These are phyloP conservation scores for Pavo muticus DNA, from an alignment of 2,113 vertebrate species.

Conservation along the genomic window DNA sequence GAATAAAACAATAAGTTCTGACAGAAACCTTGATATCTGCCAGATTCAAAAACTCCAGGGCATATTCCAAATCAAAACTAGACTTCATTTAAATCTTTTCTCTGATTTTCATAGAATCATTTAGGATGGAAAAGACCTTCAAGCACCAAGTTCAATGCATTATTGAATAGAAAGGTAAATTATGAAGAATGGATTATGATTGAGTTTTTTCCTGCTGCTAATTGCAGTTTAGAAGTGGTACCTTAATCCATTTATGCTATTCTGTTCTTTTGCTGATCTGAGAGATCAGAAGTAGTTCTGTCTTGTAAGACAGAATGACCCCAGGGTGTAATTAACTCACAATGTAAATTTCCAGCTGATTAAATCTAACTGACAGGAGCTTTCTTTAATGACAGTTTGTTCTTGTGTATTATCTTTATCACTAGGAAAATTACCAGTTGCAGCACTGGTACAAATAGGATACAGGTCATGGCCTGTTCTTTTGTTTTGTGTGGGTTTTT, in stretches of 20 bases:
- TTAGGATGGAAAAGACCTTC: neutral
- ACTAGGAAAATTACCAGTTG: neutral
- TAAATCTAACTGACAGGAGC: neutral
- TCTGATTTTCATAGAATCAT: neutral
- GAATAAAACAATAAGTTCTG: neutral
- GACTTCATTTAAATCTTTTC: neutral
- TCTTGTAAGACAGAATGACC: neutral
- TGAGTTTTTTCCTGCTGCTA: conserved; percentile 12
- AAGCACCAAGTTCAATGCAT: neutral
- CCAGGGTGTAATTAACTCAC: conserved; percentile 15
- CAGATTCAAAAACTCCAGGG: neutral
- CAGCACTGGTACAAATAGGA: neutral
- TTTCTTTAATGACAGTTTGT: neutral
- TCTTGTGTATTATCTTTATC: neutral
- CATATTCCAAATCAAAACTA: neutral
- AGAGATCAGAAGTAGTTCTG: conserved; percentile 43
- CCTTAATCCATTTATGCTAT: neutral
- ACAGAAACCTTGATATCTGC: neutral
- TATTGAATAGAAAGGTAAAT: neutral
- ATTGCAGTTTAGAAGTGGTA: neutral
- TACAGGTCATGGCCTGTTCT: neutral
- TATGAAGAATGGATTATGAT: neutral
- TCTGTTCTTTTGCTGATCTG: conserved; percentile 2
- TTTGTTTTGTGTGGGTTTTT: neutral
- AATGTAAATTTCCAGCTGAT: neutral